Evolutionary conservation across 2,888 invertebrate species (phyloP), one percentile per base, ranked within the genome.

Genomic region (Altica lythri): DNA sequence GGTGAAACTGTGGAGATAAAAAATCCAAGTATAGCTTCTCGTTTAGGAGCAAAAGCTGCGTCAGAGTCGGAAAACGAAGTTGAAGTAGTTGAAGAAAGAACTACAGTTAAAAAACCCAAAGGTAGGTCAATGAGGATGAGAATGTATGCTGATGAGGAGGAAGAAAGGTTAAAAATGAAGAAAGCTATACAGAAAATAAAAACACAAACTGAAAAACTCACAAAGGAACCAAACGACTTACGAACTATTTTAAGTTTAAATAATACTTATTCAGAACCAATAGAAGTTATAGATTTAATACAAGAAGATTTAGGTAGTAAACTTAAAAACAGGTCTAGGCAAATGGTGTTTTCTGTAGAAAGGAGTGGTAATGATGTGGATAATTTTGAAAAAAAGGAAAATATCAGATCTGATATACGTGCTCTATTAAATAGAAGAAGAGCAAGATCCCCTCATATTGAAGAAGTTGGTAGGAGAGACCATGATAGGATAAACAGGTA

Each of bases 121-220:
- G 45, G 19, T 8, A 30, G 53, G 10, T 35, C 53, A 1, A 42
- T 43, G 43, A 88, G 88, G 76, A 90, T 91, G 90, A 79, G 89
- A 66, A 92, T 92, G 91, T 89, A 88, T 74, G 92, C 92, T n/a
- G 92, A 91, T 75, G 91, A 91, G 70, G 88, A 89, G 75, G 89
- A 90, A 73, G 83, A 84, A 50, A 85, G 83, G 68, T 72, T 81
- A 16, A 76, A 79, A 56, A 61, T 75, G 27, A 67, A 67, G 47
- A 71, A 71, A 53, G 61, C 74, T 29, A 49, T 76, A 32, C 66
- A 67, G 38, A 64, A 64, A 46, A 51, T 73, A 14, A 71, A 75
- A 68, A 62, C 77, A 65, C 63, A 73, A 74, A 66, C 77, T 65
- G 65, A 75, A 64, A 65, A 69, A 66, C 56, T 63, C 14, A 18